Base-by-base conservation (phyloP, 2,113 vertebrate genomes). In the Caranx ignobilis region DNA sequence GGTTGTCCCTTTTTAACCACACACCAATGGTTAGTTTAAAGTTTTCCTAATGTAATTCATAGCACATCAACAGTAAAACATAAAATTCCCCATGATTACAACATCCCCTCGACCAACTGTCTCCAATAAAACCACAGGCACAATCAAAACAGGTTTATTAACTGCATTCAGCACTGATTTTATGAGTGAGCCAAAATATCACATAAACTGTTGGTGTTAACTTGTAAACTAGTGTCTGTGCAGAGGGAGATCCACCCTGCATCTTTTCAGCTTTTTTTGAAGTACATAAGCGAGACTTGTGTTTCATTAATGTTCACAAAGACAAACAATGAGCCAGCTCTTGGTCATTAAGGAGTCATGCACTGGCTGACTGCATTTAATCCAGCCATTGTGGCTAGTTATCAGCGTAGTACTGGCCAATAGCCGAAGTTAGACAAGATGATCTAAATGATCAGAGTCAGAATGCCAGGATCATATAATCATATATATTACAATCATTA, bases 121-220 rank as follows among this genome's bases (percentile, higher is more conserved):
- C 12, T 47, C 8, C 26, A 8, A 50, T 75, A 35, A 56, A 39
- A 43, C 31, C 11, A 63, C 55, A 50, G 16, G 12, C n/a, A 13
- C 8, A 55, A 35, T 68, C 5, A 10, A 60, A 67, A 60, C 34
- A n/a, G n/a, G 66, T 21, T 56, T 37, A 18, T 78, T 18, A 71
- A 56, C 12, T 10, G 4, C 41, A 34, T 55, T 55, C 32, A 56
- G 39, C 11, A 16, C 67, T 52, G 16, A 67, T 67, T 60, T 55
- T 26, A 13, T 32, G 34, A 60, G n/a, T 56, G 15, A 60, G 63
- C 41, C 21, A 48, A 26, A 76, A 31, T 21, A 47, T 61, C 47
- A 32, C 41, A 31, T n/a, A 59, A 67, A 48, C 7, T 41, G 43
- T 37, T 67, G 5, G 21, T 34, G 47, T 74, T 47, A n/a, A 26